Percentiles rank a stretch among this genome's conserved stretches.
phyloP scores from a whole-genome alignment of 2,888 invertebrate species.

The Scotopteryx bipunctaria region DNA sequence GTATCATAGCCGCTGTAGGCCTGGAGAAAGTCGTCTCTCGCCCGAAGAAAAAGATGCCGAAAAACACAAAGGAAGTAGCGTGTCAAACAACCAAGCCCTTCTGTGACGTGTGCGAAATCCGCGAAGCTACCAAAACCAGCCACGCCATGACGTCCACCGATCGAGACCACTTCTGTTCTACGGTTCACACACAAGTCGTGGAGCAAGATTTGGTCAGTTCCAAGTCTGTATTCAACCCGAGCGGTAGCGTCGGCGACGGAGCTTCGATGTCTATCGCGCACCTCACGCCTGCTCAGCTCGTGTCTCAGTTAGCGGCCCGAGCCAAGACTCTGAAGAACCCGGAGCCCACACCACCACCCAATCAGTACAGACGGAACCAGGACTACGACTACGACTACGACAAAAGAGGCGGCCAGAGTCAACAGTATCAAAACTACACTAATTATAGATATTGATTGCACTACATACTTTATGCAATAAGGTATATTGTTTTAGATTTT shows the following conservation, averaged over 20 bases:
- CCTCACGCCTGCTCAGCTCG: conserved; percentile 75
- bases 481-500: neutral
- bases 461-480: neutral
- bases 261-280: conserved; percentile 73
- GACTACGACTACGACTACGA: conserved; percentile 52
- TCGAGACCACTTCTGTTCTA: conserved; percentile 54
- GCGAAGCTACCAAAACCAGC: conserved; percentile 54
- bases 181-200: conserved; percentile 72
- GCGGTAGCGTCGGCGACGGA: conserved; percentile 60
- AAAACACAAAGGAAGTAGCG: conserved; percentile 64
- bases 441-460: conserved; percentile 43
- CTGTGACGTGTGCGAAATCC: conserved; percentile 72
- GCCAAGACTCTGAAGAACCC: conserved; percentile 72
- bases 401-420: conserved; percentile 50
- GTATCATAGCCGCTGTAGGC: conserved; percentile 62
- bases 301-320: conserved; percentile 73
- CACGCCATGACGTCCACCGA: conserved; percentile 56
- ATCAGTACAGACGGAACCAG: conserved; percentile 52
- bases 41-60: conserved; percentile 56
- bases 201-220: conserved; percentile 72
- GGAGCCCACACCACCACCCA: conserved; percentile 45
- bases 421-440: conserved; percentile 54
- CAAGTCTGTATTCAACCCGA: conserved; percentile 68
- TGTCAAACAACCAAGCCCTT: conserved; percentile 67
- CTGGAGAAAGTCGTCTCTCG: conserved; percentile 59